These are phyloP conservation scores for Marcusenius ussheri DNA, from an alignment of 2,113 vertebrate species.

Conservation along the genomic window DNA sequence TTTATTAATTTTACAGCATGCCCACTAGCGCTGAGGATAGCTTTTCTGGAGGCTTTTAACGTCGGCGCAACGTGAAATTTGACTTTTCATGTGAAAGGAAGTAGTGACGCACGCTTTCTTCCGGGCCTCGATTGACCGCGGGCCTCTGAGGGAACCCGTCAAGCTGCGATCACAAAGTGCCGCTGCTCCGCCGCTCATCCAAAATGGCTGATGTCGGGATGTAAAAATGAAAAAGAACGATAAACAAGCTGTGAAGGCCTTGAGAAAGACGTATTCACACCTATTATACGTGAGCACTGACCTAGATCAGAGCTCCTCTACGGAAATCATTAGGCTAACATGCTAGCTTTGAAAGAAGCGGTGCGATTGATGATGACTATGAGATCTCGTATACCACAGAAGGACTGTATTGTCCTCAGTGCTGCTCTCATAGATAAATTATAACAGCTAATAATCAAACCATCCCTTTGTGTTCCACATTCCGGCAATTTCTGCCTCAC, in stretches of 20 bases:
- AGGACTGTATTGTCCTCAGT: neutral
- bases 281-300: neutral
- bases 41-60: neutral
- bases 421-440: neutral
- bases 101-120: neutral
- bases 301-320: neutral
- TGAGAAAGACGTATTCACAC: neutral
- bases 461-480: neutral
- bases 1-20: neutral
- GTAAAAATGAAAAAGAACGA: neutral
- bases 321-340: neutral
- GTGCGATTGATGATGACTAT: neutral
- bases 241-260: neutral
- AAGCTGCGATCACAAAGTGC: neutral
- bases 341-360: neutral
- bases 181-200: neutral
- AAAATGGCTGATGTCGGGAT: neutral
- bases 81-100: neutral
- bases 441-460: neutral
- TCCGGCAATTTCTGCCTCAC: neutral
- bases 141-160: neutral
- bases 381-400: neutral
- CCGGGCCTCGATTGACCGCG: neutral
- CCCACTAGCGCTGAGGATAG: neutral
- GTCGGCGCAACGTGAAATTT: neutral